phyloP scores from a whole-genome alignment of 2,113 vertebrate species.

The Myotis yumanensis region DNA sequence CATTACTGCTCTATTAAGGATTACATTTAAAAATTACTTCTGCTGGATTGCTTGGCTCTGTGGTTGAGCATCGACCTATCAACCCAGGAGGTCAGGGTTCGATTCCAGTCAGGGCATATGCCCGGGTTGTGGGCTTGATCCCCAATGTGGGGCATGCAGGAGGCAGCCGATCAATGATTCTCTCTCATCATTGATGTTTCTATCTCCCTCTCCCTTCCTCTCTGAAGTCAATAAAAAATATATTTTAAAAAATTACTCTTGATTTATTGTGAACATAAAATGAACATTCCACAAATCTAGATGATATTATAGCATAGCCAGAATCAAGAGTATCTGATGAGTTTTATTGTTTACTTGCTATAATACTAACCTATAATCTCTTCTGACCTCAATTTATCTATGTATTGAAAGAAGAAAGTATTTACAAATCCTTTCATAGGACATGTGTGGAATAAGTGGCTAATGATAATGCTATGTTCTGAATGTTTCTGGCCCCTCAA shows the following conservation, averaged over 20 bases:
- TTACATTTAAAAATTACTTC: not conserved
- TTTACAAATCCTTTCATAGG: conserved; percentile 2
- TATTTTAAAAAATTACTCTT: not conserved
- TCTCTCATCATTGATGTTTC: too few species aligned
- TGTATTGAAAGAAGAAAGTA: conserved; percentile 3
- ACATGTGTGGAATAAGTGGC: not conserved
- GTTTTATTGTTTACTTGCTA: not conserved
- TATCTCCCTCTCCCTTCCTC: too few species aligned
- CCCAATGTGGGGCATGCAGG: too few species aligned
- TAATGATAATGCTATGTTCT: not conserved
- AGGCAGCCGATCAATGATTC: too few species aligned
- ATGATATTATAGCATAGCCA: not conserved
- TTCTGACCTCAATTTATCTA: not conserved
- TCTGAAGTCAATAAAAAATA: not conserved
- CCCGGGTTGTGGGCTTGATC: too few species aligned
- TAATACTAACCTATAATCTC: conserved; percentile 18
- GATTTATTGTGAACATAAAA: not conserved
- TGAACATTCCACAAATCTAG: conserved; percentile 19
- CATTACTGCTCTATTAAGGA: not conserved
- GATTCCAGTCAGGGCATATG: too few species aligned
- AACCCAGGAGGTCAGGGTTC: too few species aligned
- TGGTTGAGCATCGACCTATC: too few species aligned
- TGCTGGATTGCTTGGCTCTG: not conserved
- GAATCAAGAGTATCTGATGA: conserved; percentile 22
- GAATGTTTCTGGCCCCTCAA: not conserved